phyloP scores from a whole-genome alignment of 2,888 invertebrate genomes.

The Pollenia angustigena region DNA sequence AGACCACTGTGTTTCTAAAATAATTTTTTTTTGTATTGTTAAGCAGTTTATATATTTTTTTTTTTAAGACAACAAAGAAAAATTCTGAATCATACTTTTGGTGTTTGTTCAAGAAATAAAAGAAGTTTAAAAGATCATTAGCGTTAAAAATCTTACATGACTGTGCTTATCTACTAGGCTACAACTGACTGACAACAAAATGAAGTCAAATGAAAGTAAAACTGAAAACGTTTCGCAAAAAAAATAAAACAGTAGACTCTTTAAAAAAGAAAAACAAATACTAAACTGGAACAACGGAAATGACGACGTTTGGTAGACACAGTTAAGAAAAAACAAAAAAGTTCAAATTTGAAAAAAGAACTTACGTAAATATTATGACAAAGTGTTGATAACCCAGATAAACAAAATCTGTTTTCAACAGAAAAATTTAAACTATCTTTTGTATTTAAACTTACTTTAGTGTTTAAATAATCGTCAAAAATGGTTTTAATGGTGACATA shows the following conservation, averaged over 20 bases:
- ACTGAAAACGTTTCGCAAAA: slow-evolving; percentile 59
- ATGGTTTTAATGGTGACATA: slow-evolving; percentile 34
- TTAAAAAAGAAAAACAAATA: slow-evolving; percentile 9
- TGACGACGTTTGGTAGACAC: not conserved
- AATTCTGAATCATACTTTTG: slow-evolving; percentile 44
- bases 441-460: no score
- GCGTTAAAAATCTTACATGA: not conserved
- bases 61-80: slow-evolving; percentile 45
- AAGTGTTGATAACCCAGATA: slow-evolving; percentile 52
- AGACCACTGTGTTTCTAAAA: slow-evolving; percentile 32
- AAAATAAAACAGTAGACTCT: not conserved
- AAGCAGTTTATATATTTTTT: not conserved
- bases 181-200: not conserved
- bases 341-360: slow-evolving; percentile 11
- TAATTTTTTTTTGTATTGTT: not conserved
- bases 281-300: slow-evolving; percentile 5
- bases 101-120: slow-evolving; percentile 9
- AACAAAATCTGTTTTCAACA: not conserved
- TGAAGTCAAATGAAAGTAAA: slow-evolving; percentile 48
- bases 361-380: slow-evolving; percentile 52
- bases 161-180: not conserved
- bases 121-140: slow-evolving; percentile 11
- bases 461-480: not conserved
- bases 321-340: not conserved
- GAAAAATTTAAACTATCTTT: slow-evolving; percentile 12